A percentile compares a stretch with the other conserved stretches of the same genome.
Conservation (phyloP, 2,888 invertebrate species). For the Dasysyrphus albostriatus region DNA sequence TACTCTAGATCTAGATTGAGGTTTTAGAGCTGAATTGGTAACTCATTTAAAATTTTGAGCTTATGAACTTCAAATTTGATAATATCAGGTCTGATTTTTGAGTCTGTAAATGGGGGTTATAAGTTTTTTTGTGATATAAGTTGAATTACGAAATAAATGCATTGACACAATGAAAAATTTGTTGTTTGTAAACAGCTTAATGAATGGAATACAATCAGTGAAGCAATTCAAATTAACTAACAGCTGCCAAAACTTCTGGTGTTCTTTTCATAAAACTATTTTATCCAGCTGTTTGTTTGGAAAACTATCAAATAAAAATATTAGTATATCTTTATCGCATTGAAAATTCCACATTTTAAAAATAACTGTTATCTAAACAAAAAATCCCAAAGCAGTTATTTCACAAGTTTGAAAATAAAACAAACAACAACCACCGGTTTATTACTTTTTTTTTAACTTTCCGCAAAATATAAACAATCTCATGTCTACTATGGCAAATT, state of each 20-base stretch:
- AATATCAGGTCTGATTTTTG: no score
- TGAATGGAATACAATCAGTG: not conserved
- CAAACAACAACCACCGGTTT: not conserved
- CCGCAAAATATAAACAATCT: slow-evolving; percentile 9
- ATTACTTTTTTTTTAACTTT: not conserved
- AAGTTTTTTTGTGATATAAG: no score
- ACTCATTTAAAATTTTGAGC: no score
- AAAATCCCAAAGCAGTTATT: slow-evolving; percentile 10
- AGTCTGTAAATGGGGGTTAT: no score
- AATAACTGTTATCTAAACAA: not conserved
- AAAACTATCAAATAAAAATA: not conserved
- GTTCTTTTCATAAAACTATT: not conserved
- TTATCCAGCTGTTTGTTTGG: not conserved
- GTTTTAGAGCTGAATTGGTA: no score
- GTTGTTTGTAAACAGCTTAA: no score
- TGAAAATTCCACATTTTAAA: not conserved
- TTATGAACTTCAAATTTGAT: no score
- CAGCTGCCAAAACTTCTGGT: not conserved
- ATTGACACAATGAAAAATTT: no score
- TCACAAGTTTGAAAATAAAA: not conserved
- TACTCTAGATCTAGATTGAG: no score
- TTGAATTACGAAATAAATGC: no score
- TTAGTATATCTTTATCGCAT: slow-evolving; percentile 12
- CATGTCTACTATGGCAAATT: slow-evolving; percentile 39
- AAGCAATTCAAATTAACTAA: not conserved